Conservation (phyloP, 2,113 vertebrate species). For the Mohoua ochrocephala region DNA sequence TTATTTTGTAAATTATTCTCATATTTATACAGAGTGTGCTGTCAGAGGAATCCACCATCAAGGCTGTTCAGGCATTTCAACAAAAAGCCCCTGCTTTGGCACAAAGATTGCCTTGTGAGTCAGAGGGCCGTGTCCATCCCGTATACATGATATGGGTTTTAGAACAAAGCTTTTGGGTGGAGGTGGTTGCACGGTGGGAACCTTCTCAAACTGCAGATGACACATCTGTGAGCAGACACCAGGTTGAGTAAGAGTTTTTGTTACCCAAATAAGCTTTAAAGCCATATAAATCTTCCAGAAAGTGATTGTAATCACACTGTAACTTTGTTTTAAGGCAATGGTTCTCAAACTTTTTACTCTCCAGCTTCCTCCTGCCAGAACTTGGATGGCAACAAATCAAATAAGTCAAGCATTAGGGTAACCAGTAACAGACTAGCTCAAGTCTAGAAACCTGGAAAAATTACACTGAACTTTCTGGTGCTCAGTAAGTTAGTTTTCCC, state of each 20-base stretch:
- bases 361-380: not conserved
- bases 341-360: not conserved
- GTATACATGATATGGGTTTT: fast-evolving
- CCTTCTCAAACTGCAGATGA: not conserved
- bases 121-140: not conserved
- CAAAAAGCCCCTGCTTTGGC: not conserved
- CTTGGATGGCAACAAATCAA: not conserved
- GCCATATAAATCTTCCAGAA: not conserved
- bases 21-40: not conserved
- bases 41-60: not conserved
- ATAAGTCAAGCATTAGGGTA: not conserved
- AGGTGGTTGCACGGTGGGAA: not conserved
- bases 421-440: not conserved
- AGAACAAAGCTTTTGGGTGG: not conserved
- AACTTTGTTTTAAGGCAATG: not conserved
- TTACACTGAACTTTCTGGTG: not conserved
- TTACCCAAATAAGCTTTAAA: not conserved
- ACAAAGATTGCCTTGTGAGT: not conserved
- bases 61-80: not conserved
- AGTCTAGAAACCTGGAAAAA: not conserved
- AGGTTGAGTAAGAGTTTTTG: not conserved
- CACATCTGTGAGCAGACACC: not conserved
- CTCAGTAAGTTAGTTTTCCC: not conserved
- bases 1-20: not conserved
- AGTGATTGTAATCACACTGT: not conserved